Percentiles rank a stretch among this genome's conserved stretches.
These are phyloP conservation scores for Shargacucullia verbasci DNA, from an alignment of 2,888 invertebrate species.

Conservation along the genomic window DNA sequence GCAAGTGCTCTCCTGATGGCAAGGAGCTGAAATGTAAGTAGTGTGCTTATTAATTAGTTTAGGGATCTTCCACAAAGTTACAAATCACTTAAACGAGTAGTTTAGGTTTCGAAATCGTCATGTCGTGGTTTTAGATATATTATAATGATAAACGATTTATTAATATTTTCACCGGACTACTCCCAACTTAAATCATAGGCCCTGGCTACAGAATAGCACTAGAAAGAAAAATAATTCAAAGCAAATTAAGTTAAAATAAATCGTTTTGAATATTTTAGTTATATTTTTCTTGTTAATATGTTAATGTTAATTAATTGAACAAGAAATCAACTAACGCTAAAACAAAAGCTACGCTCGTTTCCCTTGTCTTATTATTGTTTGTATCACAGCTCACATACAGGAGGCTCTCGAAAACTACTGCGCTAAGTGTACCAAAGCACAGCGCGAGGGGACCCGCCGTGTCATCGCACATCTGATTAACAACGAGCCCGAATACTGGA, in stretches of 20 bases:
- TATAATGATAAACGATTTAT: no score
- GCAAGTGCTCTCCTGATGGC: slow-evolving; percentile 90
- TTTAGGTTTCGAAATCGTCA: no score
- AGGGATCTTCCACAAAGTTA: no score
- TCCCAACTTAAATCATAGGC: no score
- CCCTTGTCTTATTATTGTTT: slow-evolving; percentile 2
- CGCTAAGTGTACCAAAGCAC: slow-evolving; percentile 73
- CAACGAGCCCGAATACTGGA: slow-evolving; percentile 70
- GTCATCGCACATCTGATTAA: slow-evolving; percentile 78
- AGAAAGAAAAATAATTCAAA: no score
- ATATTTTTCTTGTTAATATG: background rate
- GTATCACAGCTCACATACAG: slow-evolving; percentile 70
- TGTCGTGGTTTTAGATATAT: no score
- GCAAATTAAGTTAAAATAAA: no score
- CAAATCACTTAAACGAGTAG: no score
- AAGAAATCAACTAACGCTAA: background rate
- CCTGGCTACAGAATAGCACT: no score
- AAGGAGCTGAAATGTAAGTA: slow-evolving; percentile 91
- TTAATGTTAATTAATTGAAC: background rate
- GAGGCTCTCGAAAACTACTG: slow-evolving; percentile 79
- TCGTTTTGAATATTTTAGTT: no score
- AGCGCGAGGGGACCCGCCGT: slow-evolving; percentile 63
- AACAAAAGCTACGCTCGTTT: background rate
- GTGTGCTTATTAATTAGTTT: background rate
- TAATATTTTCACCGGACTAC: no score